These are phyloP conservation scores for Carduelis carduelis DNA, from an alignment of 2,797 vertebrate genomes.

Conservation along the genomic window DNA sequence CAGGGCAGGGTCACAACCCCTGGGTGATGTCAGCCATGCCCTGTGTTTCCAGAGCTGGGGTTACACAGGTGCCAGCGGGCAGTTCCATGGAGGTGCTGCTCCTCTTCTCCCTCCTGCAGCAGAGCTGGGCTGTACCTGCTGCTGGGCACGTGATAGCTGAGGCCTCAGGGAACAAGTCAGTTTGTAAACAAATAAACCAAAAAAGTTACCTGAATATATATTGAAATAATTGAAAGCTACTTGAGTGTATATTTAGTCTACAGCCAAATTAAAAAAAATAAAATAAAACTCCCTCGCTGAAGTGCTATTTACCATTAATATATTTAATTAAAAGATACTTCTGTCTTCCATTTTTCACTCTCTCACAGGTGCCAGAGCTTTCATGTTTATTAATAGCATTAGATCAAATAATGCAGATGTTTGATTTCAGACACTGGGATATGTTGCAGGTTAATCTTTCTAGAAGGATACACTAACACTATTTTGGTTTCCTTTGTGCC, in stretches of 20 bases:
- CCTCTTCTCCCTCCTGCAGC: background rate
- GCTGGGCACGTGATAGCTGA: background rate
- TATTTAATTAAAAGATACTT: conserved; percentile 63
- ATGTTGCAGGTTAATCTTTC: conserved; percentile 36
- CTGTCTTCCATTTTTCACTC: conserved; percentile 56
- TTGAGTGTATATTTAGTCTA: conserved; percentile 27
- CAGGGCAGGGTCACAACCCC: background rate
- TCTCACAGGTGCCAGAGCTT: conserved; percentile 56
- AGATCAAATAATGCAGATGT: conserved; percentile 52
- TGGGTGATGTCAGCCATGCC: accelerated
- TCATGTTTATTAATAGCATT: conserved; percentile 58
- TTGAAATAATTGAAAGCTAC: conserved; percentile 29
- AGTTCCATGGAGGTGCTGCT: accelerated
- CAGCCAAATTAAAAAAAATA: conserved; percentile 31
- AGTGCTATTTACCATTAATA: conserved; percentile 41
- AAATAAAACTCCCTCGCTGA: conserved; percentile 15
- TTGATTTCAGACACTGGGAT: conserved; percentile 36
- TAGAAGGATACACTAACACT: conserved; percentile 1
- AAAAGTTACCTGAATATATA: background rate
- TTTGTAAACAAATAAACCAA: conserved; percentile 9
- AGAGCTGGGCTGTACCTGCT: background rate
- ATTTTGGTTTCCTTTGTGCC: background rate
- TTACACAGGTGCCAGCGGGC: accelerated
- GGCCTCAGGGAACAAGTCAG: background rate
- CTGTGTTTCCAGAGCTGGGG: background rate